These are phyloP conservation scores for Lasioglossum villosulum DNA, from an alignment of 2,888 invertebrate species.

Conservation along the genomic window DNA sequence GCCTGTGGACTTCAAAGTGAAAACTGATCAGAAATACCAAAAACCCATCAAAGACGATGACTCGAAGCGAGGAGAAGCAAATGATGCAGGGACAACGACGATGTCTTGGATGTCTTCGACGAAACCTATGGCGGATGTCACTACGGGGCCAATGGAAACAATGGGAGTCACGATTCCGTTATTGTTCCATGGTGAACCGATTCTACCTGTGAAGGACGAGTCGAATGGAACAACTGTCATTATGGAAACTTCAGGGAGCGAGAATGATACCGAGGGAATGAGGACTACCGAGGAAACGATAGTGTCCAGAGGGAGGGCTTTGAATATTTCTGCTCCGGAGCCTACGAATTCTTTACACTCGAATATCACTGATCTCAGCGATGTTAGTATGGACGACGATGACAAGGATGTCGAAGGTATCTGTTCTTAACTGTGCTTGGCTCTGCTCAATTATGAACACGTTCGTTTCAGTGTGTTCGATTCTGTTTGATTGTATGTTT, in stretches of 20 bases:
- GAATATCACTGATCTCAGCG: constrained; percentile 89
- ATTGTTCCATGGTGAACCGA: constrained; percentile 70
- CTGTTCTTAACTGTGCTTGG: not conserved
- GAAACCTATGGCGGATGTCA: constrained; percentile 4
- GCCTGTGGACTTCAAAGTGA: constrained; percentile 75
- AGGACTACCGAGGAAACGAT: constrained; percentile 50
- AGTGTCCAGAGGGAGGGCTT: constrained; percentile 76
- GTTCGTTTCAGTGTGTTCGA: no score
- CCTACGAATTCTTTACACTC: constrained; percentile 80
- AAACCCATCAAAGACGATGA: constrained; percentile 86
- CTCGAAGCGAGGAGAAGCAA: constrained; percentile 78
- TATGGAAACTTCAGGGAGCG: not conserved
- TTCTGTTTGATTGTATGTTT: no score
- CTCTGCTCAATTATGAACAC: not conserved
- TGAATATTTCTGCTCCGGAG: constrained; percentile 80
- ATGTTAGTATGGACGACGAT: constrained; percentile 91
- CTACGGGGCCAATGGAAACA: constrained; percentile 26
- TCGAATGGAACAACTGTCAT: constrained; percentile 2
- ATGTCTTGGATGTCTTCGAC: constrained; percentile 37
- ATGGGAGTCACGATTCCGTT: constrained; percentile 61
- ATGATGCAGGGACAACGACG: constrained; percentile 23
- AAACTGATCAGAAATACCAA: constrained; percentile 76
- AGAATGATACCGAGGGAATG: constrained; percentile 15
- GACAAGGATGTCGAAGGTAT: constrained; percentile 83
- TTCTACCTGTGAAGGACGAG: constrained; percentile 8